Conservation (phyloP, 2,888 invertebrate genomes). For the Hydraecia micacea region DNA sequence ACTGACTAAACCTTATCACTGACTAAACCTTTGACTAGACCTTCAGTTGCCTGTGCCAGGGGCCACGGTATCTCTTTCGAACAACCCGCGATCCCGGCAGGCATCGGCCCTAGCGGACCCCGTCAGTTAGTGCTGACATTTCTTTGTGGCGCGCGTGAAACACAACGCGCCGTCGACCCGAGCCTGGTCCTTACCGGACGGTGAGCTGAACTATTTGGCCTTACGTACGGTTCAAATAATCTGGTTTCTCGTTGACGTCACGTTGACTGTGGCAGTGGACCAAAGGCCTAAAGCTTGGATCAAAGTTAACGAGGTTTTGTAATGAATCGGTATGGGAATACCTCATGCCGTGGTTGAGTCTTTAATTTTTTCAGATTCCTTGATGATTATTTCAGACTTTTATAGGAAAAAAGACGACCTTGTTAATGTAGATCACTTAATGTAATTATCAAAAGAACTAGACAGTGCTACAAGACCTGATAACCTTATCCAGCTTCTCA, state of each 20-base stretch:
- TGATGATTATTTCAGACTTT: conserved; percentile 1
- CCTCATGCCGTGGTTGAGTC: not conserved
- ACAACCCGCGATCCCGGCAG: no score
- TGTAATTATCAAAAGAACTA: conserved; percentile 6
- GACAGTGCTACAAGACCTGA: conserved; percentile 8
- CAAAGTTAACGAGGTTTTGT: not conserved
- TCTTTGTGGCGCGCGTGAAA: no score
- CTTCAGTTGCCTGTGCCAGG: no score
- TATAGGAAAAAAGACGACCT: not conserved
- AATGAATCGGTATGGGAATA: not conserved
- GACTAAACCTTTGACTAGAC: no score
- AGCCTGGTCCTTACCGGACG: no score
- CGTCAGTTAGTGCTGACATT: no score
- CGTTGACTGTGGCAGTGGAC: not conserved
- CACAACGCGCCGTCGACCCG: no score
- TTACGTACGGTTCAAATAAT: not conserved
- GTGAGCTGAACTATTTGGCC: not conserved
- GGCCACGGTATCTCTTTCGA: no score
- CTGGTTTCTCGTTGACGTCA: not conserved
- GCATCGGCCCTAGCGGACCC: no score
- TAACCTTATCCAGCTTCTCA: conserved; percentile 37
- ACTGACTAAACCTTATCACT: no score
- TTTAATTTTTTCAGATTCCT: not conserved
- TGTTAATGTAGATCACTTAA: not conserved
- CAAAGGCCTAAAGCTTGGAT: not conserved